Evolutionary conservation across 2,797 vertebrate genomes (phyloP), one percentile per base, ranked within the genome.

Genomic region (Pseudotriccus pelzelni): DNA sequence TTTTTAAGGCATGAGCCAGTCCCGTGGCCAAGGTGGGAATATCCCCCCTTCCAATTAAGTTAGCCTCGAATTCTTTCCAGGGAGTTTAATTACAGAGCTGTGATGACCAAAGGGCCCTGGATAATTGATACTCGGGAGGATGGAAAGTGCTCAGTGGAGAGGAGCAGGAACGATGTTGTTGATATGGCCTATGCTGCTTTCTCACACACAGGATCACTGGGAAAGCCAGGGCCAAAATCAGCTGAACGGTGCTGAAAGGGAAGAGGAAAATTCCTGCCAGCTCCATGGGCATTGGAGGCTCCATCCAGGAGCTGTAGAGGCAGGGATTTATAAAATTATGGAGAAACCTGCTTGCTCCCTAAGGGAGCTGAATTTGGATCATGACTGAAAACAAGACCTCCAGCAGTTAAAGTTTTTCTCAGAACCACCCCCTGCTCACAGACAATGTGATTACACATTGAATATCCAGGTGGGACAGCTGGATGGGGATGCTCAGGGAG

Each of bases 41-140:
- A 73, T 63, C 2, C 17, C 47, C 75, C 84, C 78, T 93, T 96
- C 53, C 92, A 95, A 92, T 96, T 95, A 94, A 85, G 84, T 50
- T 49, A 2, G 7, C 78, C 88, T 67, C 27, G 23, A 78, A 78
- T 68, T 60, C 78, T 70, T 94, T 91, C 81, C 77, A 39, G 30
- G 12, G 5, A 5, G 2, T 59, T 93, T 97, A 97, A 95, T 96
- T 86, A 94, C 69, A 95, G 88, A 18, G 8, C 69, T 47, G 39
- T 58, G 62, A 81, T 0, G 28, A 68, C 88, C 67, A 34, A 34
- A 90, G 68, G 16, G 80, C 88, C 30, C 4, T 17, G 78, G 81
- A 9, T 92, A 94, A 96, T 93, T 82, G 94, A 89, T 49, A 55
- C 86, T 92, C 67, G 6, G n/a, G 81, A 84, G 59, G 90, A 94